Evolutionary conservation across 1,140 invertebrate genomes (phyloP), one percentile per base, ranked within the genome.

Genomic region (Orussus abietinus): DNA sequence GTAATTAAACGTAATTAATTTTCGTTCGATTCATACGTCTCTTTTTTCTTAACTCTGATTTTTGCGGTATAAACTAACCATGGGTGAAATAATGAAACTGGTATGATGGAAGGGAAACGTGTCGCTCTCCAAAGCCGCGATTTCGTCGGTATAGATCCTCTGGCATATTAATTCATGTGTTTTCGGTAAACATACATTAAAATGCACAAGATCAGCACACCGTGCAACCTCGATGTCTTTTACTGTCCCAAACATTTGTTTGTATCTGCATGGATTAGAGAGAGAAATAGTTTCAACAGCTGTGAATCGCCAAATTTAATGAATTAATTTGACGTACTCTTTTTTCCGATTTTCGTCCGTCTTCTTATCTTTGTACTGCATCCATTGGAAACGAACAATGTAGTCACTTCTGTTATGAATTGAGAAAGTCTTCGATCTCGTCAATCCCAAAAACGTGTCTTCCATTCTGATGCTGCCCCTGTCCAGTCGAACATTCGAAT

Each of bases 371-470:
- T 59, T 38, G 17, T 57, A 53, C 14, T 44, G 44, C 53, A 69
- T 66, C 75, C 74, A 77, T n/a, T 58, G 42, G 33, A 66, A 76
- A 4, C 59, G 49, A 4, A 71, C 51, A 3, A 62, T 22, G 25
- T 70, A 57, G 15, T 70, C 51, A 46, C 69, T 75, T 15, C 65
- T 55, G 47, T 77, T 77, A 7, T 57, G 41, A 12, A 78, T 61
- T n/a, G 50, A 62, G 2, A 75, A 11, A 12, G 25, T 46, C 15
- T 53, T 48, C 13, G 59, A 56, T 11, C 54, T 55, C 11, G 62
- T 64, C 28, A 77, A 32, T 5, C 67, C 65, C 0, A 76, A 49
- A 34, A 61, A 76, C 19, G 72, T 74, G 6, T 74, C 55, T 14
- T 71, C 54, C 49, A 76, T 70, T 38, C 36, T 28, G 3, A 77